Base-by-base conservation (phyloP, 2,888 invertebrate species). In the Gisinianus flammeolus region DNA sequence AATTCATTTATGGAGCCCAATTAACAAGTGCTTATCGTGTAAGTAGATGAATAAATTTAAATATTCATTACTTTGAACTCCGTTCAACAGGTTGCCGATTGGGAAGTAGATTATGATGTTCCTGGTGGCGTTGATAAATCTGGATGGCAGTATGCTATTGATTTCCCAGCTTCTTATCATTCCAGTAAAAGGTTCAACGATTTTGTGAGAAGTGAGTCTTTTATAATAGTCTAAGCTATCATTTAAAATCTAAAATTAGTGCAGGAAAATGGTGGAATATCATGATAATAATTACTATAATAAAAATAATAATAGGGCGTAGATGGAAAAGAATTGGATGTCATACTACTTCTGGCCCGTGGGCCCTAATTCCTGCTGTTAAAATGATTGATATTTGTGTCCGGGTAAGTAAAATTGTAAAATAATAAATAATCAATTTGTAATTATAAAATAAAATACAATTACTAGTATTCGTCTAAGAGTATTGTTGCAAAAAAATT, bases 141-240 rank as follows among this genome's bases (percentile, higher is more conserved):
- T 83, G 97, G 97, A 1, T 97, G 97, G 97, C 97, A 97, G 86
- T 97, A 96, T 87, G 96, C 96, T 0, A 92, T 94, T 0, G 96
- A 96, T 88, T 96, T 97, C 86, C 95, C 96, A 0, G 91, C 94
- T 0, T 91, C 92, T 12, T 96, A 94, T 87, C 96, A 95, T 86
- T 92, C 92, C 0, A 91, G 92, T 85, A 95, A 95, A 87, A 90
- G 93, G 82, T 93, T 96, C 82, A 95, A 95, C 0, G 96, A 96
- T 87, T 95, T 94, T 86, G 96, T 96, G 0, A 90, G 96, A 30
- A 90, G 95, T n/a, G n/a, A n/a, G n/a, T n/a, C n/a, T n/a, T n/a
- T n/a, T n/a, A n/a, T n/a, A n/a, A n/a, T n/a, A n/a, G n/a, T n/a
- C n/a, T n/a, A n/a, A n/a, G n/a, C n/a, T n/a, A n/a, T n/a, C n/a